A percentile compares a stretch with the other conserved stretches of the same genome.
phyloP scores from a whole-genome alignment of 2,888 invertebrate species.

The Alcis repandata region DNA sequence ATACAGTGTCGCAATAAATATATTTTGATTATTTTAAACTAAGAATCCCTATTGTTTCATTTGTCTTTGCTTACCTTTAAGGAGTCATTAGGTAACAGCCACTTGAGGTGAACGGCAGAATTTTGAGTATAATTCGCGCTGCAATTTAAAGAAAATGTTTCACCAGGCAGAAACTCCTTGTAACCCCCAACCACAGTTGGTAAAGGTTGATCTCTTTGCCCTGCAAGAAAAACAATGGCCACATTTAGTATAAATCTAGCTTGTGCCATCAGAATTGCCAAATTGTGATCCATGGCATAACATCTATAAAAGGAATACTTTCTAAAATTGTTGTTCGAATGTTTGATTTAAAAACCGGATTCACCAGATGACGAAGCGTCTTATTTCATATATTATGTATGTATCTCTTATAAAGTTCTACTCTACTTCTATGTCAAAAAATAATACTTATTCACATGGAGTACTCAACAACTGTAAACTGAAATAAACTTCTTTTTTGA shows the following conservation, averaged over 20 bases:
- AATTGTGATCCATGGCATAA: background rate
- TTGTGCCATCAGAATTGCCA: background rate
- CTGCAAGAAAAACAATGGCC: constrained; percentile 47
- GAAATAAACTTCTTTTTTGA: no score
- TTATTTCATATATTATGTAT: no score
- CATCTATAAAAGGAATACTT: background rate
- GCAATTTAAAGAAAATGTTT: constrained; percentile 73
- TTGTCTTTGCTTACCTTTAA: constrained; percentile 51
- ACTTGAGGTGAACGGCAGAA: constrained; percentile 60
- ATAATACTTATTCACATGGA: no score
- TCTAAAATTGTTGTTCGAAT: background rate
- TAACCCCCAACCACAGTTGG: constrained; percentile 54
- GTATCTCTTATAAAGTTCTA: no score
- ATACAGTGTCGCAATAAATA: no score
- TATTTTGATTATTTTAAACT: no score
- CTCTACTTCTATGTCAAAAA: no score
- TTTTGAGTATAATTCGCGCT: constrained; percentile 61
- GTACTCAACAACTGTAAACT: no score
- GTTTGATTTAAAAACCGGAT: background rate
- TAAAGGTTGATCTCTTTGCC: constrained; percentile 51
- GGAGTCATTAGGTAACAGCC: constrained; percentile 58
- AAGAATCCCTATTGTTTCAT: no score
- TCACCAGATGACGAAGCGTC: no score
- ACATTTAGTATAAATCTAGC: background rate
- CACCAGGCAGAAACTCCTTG: constrained; percentile 63